Evolutionary conservation across 2,888 invertebrate species (phyloP).

Genomic region (Oxytorus armatus): DNA sequence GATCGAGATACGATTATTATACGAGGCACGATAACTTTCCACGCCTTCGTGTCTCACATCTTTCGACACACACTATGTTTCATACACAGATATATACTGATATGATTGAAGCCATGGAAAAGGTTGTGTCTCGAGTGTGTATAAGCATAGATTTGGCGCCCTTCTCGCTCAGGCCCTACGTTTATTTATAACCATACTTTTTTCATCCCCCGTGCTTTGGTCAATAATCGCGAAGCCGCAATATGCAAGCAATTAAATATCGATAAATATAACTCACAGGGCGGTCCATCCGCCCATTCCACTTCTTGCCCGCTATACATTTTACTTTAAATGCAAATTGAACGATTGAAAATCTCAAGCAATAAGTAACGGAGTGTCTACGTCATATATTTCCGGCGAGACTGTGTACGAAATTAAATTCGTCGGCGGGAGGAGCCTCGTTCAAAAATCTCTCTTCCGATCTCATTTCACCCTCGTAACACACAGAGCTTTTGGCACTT

Average conservation of each 20-base stretch:
- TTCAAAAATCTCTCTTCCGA: conserved; percentile 23
- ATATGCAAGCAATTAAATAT: conserved; percentile 51
- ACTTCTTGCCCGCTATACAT: conserved; percentile 31
- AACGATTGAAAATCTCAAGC: conserved; percentile 34
- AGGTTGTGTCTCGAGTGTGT: background rate
- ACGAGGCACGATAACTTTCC: conserved; percentile 62
- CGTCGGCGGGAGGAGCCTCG: background rate
- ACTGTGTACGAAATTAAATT: conserved; percentile 48
- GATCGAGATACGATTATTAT: conserved; percentile 69
- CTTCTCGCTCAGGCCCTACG: background rate
- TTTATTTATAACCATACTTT: background rate
- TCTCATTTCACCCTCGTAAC: conserved; percentile 30
- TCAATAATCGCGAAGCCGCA: conserved; percentile 19
- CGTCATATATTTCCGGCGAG: conserved; percentile 6
- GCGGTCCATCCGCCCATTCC: conserved; percentile 50
- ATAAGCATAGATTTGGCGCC: background rate
- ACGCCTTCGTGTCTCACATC: conserved; percentile 47
- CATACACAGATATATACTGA: conserved; percentile 1
- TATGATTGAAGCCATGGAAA: background rate
- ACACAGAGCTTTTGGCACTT: conserved; percentile 30
- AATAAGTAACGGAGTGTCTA: conserved; percentile 25
- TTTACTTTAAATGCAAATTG: conserved; percentile 60
- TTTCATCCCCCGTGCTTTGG: conserved; percentile 24
- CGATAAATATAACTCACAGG: conserved; percentile 47
- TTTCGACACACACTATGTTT: conserved; percentile 33